Evolutionary conservation across 2,888 invertebrate species (phyloP), one percentile per base, ranked within the genome.

Genomic region (Ormyrus rosae): DNA sequence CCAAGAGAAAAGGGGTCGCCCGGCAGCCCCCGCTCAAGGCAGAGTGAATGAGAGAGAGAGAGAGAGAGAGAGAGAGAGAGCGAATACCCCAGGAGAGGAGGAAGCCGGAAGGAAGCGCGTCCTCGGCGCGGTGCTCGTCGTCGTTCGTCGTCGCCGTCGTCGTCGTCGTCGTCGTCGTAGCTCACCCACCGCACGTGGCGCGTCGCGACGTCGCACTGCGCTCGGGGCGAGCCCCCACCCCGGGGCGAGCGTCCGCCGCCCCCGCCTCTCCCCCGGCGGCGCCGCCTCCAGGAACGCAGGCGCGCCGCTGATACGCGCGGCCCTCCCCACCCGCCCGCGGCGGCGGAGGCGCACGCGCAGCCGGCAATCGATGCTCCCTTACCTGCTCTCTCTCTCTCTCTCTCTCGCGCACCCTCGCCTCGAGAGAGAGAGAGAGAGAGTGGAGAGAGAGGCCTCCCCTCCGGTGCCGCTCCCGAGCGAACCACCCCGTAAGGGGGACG

Each of bases 161-260:
- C 34, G 53, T 5, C 65, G 48, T 56, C 0, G 10, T 11, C 13
- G 6, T 68, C 11, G 8, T 61, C n/a, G 13, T 51, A 34, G 61
- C 69, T 64, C 74, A 74, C 69, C 48, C 34, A 90, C 90, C 88
- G 90, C 91, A 91, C 90, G 90, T 91, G 91, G 90, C 88, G 89
- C 90, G 89, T 90, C 89, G 90, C 90, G 89, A 90, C 90, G 89
- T 90, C 90, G 90, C 90, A 90, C 90, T 90, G 90, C 87, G 91
- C 91, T 91, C 86, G 86, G 86, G 90, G 90, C 90, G 81, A 88
- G 86, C 87, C 34, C 34, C 34, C 34, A 34, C 34, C 34, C 34
- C 34, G 85, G 88, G 86, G 85, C 87, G 88, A 85, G 85, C 87
- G 85, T 86, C 87, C 82, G 68, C 83, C 84, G 84, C 84, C 84